Conservation (phyloP, 2,797 vertebrate genomes). For the Trematomus bernacchii region DNA sequence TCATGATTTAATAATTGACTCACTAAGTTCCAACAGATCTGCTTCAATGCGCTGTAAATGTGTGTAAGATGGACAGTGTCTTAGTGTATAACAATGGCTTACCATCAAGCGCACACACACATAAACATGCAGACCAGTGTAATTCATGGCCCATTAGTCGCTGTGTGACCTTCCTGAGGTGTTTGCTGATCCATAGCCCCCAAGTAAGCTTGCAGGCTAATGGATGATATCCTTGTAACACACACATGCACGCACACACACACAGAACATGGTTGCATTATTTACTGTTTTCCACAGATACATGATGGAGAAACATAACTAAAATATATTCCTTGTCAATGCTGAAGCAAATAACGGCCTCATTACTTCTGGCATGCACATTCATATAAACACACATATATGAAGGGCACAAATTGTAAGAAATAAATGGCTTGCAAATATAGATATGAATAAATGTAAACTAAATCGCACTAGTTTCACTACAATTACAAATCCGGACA, state of each 20-base stretch:
- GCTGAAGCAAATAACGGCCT: conserved; percentile 47
- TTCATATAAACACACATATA: background rate
- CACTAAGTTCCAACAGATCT: background rate
- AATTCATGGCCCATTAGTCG: conserved; percentile 53
- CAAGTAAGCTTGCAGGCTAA: conserved; percentile 42
- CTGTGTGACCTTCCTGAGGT: conserved; percentile 52
- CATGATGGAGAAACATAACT: background rate
- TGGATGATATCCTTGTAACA: conserved; percentile 22
- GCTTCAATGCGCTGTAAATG: background rate
- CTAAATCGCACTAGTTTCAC: too few species aligned
- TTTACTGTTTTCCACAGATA: conserved; percentile 13
- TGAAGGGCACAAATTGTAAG: background rate
- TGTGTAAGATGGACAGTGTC: conserved; percentile 11
- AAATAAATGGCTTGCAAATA: background rate
- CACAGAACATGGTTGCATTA: conserved; percentile 23
- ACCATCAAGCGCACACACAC: background rate
- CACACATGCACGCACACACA: conserved; percentile 4
- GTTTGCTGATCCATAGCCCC: conserved; percentile 42
- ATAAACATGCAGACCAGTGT: conserved; percentile 3
- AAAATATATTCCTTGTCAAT: conserved; percentile 37
- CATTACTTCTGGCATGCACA: conserved; percentile 35
- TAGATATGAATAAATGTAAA: background rate
- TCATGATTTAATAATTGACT: background rate
- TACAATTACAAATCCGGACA: too few species aligned
- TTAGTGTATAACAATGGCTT: conserved; percentile 1